Percentiles rank a stretch among this genome's conserved stretches.
phyloP scores from a whole-genome alignment of 2,888 invertebrate species.

The Tanytarsus gracilentus region DNA sequence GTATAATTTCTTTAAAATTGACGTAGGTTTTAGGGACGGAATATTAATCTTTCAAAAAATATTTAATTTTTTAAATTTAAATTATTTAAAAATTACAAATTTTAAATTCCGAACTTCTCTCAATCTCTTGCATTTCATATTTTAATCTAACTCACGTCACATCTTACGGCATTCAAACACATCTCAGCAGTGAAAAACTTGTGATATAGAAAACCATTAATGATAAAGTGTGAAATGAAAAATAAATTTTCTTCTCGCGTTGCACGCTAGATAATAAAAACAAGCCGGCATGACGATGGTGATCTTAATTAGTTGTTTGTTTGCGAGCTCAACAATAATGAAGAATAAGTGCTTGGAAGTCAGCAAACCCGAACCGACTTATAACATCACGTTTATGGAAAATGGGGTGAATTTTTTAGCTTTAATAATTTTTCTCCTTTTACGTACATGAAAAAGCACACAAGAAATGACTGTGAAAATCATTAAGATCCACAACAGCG shows the following conservation, averaged over 20 bases:
- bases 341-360: not conserved
- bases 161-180: not conserved
- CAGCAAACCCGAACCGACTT: constrained; percentile 17
- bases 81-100: too few relatives aligned
- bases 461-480: not conserved
- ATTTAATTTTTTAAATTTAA: too few relatives aligned
- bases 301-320: constrained; percentile 19
- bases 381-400: not conserved
- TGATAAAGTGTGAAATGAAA: constrained; percentile 21
- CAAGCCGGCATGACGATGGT: not conserved
- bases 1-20: too few relatives aligned
- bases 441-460: not conserved
- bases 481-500: constrained; percentile 6
- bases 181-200: not conserved
- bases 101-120: too few relatives aligned
- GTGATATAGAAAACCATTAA: not conserved
- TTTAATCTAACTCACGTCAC: not conserved
- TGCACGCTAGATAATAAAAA: constrained; percentile 3
- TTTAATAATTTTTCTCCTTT: not conserved
- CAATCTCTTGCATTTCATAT: not conserved
- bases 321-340: not conserved
- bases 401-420: constrained; percentile 1
- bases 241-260: constrained; percentile 9
- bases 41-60: too few relatives aligned
- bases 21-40: too few relatives aligned